Evolutionary conservation across 2,888 invertebrate species (phyloP), one percentile per base, ranked within the genome.

Genomic region (Nymphalis polychloros): DNA sequence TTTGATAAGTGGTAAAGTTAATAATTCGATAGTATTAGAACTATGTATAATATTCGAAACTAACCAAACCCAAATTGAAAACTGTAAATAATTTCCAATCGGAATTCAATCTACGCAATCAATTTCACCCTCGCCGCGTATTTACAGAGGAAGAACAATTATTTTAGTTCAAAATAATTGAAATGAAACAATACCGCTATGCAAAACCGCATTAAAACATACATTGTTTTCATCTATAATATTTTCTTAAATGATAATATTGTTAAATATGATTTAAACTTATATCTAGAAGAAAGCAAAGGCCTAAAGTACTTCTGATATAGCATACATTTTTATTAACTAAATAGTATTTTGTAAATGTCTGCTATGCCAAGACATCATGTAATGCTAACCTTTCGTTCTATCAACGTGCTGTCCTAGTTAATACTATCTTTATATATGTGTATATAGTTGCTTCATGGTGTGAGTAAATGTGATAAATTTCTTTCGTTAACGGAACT

Each of bases 51-150:
- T 60, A 46, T 52, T 53, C 53, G 53, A 65, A 65, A n/a, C 27
- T 59, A 19, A 19, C 59, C 59, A 41, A 59, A 31, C 31, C 50
- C 70, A 64, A 64, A 49, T 61, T 60, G 59, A 27, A 57, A 63
- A 61, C 67, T 49, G 71, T 69, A 69, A 72, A 69, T 72, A 72
- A 72, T 72, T 67, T 72, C 64, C 67, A 69, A 67, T 69, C 67
- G 69, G 53, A 72, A 69, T 71, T 71, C 71, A 71, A 71, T 71
- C 67, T 69, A 67, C 69, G 64, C 64, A 71, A 71, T 69, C 67
- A 71, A 71, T 71, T 69, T 59, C 67, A 35, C 60, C 50, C 69
- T 53, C 53, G 64, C 71, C 69, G 69, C 71, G 69, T 67, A 70
- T 70, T 70, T 67, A 62, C 70, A 64, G 50, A 49, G 62, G 59